Evolutionary conservation across 2,888 invertebrate genomes (phyloP).

Genomic region (Thereva unica): DNA sequence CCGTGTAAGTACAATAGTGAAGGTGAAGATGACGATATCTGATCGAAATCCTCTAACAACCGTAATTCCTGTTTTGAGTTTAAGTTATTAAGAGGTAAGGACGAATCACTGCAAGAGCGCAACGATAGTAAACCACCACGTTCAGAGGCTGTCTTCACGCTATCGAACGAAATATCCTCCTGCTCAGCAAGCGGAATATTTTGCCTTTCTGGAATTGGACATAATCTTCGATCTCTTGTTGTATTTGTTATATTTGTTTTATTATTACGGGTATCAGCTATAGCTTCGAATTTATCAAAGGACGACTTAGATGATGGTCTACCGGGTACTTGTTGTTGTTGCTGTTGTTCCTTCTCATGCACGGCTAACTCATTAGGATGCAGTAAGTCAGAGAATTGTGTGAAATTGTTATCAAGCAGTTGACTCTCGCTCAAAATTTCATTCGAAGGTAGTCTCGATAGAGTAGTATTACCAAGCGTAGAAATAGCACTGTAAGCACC

Average conservation of each 20-base stretch:
- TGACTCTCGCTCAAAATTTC: conserved; percentile 50
- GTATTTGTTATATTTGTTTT: conserved; percentile 52
- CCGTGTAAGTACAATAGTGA: conserved; percentile 54
- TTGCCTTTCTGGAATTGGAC: conserved; percentile 54
- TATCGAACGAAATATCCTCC: conserved; percentile 50
- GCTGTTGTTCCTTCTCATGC: conserved; percentile 44
- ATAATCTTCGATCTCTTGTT: conserved; percentile 52
- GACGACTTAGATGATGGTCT: conserved; percentile 38
- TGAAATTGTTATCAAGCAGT: conserved; percentile 51
- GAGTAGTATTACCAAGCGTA: conserved; percentile 57
- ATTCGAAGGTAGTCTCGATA: conserved; percentile 51
- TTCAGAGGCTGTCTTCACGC: conserved; percentile 45
- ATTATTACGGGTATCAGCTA: conserved; percentile 52
- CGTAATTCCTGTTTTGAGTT: conserved; percentile 42
- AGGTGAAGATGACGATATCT: conserved; percentile 45
- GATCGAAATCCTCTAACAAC: conserved; percentile 39
- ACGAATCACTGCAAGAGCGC: conserved; percentile 57
- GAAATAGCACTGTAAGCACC: conserved; percentile 58
- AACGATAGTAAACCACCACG: conserved; percentile 49
- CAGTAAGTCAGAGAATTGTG: conserved; percentile 54
- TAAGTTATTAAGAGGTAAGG: conserved; percentile 54
- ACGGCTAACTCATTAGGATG: conserved; percentile 56
- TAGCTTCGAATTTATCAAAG: conserved; percentile 42
- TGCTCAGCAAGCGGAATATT: conserved; percentile 48
- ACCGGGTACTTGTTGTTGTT: conserved; percentile 39